Conservation (phyloP, 2,113 vertebrate species). For the Falcunculus frontatus region DNA sequence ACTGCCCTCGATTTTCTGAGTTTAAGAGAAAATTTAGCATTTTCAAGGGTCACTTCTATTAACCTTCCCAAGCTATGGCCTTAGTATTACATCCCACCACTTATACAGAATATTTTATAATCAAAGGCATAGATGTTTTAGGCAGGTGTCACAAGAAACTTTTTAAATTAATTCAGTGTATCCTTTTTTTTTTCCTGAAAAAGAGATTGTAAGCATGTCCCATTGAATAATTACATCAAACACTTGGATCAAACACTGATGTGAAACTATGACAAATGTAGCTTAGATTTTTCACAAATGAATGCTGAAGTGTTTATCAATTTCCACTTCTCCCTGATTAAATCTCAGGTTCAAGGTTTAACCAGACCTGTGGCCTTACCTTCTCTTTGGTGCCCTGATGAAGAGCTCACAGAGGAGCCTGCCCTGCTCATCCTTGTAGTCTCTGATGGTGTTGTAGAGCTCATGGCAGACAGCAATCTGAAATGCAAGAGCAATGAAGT, state of each 20-base stretch:
- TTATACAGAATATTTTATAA: background rate
- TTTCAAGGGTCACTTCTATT: background rate
- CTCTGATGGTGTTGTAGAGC: constrained; percentile 94
- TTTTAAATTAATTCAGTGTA: background rate
- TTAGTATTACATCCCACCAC: background rate
- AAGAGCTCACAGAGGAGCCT: constrained; percentile 96
- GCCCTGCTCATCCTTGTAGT: constrained; percentile 97
- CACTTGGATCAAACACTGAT: background rate
- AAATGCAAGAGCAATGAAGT: background rate
- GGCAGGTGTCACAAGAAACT: background rate
- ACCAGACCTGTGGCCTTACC: constrained; percentile 69
- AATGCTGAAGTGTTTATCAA: background rate
- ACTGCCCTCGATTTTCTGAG: background rate
- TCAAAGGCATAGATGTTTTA: background rate
- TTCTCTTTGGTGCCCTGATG: constrained; percentile 94
- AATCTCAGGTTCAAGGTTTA: background rate
- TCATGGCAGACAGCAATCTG: constrained; percentile 99
- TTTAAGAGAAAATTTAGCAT: background rate
- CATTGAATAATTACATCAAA: background rate
- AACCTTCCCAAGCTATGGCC: background rate
- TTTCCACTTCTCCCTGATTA: background rate
- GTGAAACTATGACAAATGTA: background rate
- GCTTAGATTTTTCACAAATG: background rate
- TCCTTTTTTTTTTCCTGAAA: background rate
- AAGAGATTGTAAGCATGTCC: background rate